Base-by-base conservation (phyloP, 1,140 invertebrate species). In the Formica exsecta region DNA sequence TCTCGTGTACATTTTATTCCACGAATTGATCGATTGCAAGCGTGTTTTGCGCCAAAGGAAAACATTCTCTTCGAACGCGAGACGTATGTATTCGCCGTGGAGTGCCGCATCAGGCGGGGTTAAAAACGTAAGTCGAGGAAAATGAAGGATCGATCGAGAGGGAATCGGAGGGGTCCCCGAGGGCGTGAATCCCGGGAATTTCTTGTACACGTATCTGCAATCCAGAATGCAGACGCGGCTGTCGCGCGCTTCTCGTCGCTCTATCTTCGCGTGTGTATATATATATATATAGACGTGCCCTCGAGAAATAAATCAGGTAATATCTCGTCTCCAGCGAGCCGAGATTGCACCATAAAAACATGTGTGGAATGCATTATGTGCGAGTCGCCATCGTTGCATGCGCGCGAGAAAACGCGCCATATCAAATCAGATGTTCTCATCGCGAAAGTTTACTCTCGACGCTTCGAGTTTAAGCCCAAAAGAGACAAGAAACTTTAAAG, bases 261-360 rank as follows among this genome's bases (percentile, higher is more conserved):
- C 13, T 32, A 75, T 38, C 57, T n/a, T 22, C 59, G 16, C 13
- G 1, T 74, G n/a, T 22, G 41, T 44, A 3, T 11, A 9, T 51
- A 5, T 11, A 9, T 51, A 5, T n/a, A 13, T 76, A 76, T n/a
- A 25, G 22, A 70, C 48, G 32, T 41, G 77, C n/a, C 7, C 77
- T 57, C 77, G 32, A 57, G 65, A 70, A 66, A 0, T 22, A 38
- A 4, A 8, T n/a, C 29, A 13, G 22, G 75, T 62, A 86, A 86
- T 86, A 74, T 74, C 87, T 81, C 84, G 61, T 86, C 38, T 38
- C 25, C 44, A 44, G 54, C 38, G 25, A 16, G n/a, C 16, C 9
- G 59, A 64, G 68, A 22, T 85, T 76, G 44, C 81, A 19, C 13
- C n/a, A 38, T 57, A 86, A 86, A 88, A 81, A 86, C 84, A 86